A percentile compares a stretch with the other conserved stretches of the same genome.
Evolutionary conservation across 2,797 vertebrate species (phyloP).

Genomic region (Cossypha caffra): DNA sequence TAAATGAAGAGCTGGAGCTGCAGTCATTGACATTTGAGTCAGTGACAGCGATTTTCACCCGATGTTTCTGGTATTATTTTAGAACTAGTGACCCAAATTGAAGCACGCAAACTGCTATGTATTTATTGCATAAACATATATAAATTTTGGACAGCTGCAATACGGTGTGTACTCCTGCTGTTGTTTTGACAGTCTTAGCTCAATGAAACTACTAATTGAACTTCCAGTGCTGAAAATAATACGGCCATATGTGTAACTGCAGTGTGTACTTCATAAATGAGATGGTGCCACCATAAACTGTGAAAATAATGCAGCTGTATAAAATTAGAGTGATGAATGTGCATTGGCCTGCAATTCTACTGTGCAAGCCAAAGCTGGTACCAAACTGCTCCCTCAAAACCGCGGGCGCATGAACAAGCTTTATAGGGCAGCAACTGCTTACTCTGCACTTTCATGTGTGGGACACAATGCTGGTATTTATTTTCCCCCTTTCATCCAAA

Average conservation of each 20-base stretch:
- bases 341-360: not conserved
- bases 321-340: slow-evolving; percentile 32
- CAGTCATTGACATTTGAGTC: not conserved
- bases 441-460: not conserved
- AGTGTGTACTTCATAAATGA: slow-evolving; percentile 54
- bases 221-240: slow-evolving; percentile 50
- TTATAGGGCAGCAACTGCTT: not conserved
- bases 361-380: not conserved
- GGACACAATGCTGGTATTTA: not conserved
- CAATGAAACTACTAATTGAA: slow-evolving; percentile 44
- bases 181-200: slow-evolving; percentile 30
- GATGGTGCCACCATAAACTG: slow-evolving; percentile 47
- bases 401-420: not conserved
- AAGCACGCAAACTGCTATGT: not conserved
- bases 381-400: not conserved
- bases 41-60: not conserved
- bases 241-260: slow-evolving; percentile 63
- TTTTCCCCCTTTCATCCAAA: not conserved
- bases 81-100: not conserved
- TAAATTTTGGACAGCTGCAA: not conserved
- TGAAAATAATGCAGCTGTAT: slow-evolving; percentile 54
- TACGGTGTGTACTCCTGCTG: not conserved
- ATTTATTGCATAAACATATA: not conserved
- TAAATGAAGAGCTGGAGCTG: not conserved
- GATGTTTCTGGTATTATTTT: not conserved